Evolutionary conservation across 2,888 invertebrate species (phyloP).

Genomic region (Phlogophora meticulosa): DNA sequence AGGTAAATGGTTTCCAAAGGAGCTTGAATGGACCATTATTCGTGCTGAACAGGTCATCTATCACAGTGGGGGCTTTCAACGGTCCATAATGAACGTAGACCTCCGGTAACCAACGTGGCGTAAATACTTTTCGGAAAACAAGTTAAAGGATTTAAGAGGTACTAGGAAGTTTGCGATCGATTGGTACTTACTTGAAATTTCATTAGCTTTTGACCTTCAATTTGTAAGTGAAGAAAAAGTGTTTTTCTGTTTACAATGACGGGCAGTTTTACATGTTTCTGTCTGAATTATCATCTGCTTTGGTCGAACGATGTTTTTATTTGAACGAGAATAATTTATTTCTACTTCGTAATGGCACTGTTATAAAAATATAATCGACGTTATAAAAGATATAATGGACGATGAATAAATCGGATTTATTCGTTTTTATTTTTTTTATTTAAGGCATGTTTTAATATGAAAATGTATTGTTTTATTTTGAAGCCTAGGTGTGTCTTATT

Average conservation of each 20-base stretch:
- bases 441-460: too few species aligned
- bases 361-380: too few species aligned
- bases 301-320: too few species aligned
- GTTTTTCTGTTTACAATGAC: conserved; percentile 19
- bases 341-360: too few species aligned
- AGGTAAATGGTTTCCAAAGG: conserved; percentile 71
- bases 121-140: conserved; percentile 60
- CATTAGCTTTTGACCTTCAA: conserved; percentile 30
- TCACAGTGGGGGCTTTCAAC: conserved; percentile 80
- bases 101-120: conserved; percentile 61
- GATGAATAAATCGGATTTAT: too few species aligned
- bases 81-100: conserved; percentile 79
- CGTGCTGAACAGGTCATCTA: conserved; percentile 83
- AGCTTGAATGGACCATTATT: conserved; percentile 83
- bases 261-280: neutral
- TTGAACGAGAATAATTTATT: too few species aligned
- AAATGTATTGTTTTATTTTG: too few species aligned
- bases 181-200: conserved; percentile 34
- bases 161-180: conserved; percentile 29
- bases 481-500: too few species aligned
- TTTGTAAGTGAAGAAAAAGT: neutral
- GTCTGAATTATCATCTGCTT: too few species aligned
- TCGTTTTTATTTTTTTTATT: too few species aligned
- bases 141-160: conserved; percentile 28
- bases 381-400: too few species aligned